Conservation (phyloP, 2,888 invertebrate species). For the Caenorhabditis angaria region DNA sequence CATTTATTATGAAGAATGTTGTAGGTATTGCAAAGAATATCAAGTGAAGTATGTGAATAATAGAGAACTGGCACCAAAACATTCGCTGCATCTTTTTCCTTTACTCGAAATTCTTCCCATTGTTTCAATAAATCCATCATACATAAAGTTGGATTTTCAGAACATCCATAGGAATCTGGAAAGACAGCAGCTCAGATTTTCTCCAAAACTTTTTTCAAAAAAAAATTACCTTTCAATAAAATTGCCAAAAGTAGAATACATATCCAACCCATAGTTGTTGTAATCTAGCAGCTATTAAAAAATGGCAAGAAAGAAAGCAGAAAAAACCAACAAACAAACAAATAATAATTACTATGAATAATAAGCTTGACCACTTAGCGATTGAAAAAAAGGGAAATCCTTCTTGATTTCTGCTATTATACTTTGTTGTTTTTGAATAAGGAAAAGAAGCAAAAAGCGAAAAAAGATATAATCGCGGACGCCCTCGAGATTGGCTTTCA, state of each 20-base stretch:
- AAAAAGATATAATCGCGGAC: neutral
- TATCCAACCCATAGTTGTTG: no score
- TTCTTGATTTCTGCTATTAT: neutral
- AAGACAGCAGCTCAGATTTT: slow-evolving; percentile 1
- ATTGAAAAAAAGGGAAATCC: neutral
- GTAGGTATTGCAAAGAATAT: slow-evolving; percentile 26
- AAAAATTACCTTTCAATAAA: no score
- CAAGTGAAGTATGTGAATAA: slow-evolving; percentile 28
- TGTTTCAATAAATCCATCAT: slow-evolving; percentile 33
- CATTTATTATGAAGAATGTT: slow-evolving; percentile 24
- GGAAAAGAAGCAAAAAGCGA: neutral
- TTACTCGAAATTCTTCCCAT: slow-evolving; percentile 34
- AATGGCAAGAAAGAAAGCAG: no score
- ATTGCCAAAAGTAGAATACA: no score
- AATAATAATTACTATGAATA: neutral
- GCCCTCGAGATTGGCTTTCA: neutral
- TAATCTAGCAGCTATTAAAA: no score
- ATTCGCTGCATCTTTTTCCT: slow-evolving; percentile 30
- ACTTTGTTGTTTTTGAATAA: neutral
- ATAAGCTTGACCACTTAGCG: neutral
- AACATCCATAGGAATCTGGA: slow-evolving; percentile 21
- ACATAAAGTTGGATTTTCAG: slow-evolving; percentile 34
- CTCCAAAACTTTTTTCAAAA: neutral
- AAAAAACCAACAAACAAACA: no score
- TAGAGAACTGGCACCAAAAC: slow-evolving; percentile 35